Conservation (phyloP, 2,113 vertebrate genomes). For the Cynopterus brachyotis region DNA sequence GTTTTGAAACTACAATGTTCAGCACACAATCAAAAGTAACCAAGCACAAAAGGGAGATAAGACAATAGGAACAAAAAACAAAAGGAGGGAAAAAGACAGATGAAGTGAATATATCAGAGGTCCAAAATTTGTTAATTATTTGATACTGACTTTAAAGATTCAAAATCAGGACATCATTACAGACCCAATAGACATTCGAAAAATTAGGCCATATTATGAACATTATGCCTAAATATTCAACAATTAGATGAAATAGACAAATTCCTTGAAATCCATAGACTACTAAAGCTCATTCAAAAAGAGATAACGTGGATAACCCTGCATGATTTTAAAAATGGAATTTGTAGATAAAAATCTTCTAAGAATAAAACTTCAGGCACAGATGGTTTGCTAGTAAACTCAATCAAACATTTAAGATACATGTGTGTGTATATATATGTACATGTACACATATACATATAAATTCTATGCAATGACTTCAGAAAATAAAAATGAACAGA, state of each 20-base stretch:
- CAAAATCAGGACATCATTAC: neutral
- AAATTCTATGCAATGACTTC: neutral
- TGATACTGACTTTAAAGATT: conserved; percentile 20
- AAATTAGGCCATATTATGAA: neutral
- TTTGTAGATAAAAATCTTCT: neutral
- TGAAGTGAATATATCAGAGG: neutral
- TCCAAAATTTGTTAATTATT: neutral
- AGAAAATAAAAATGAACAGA: neutral
- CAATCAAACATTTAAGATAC: neutral
- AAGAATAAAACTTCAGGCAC: neutral
- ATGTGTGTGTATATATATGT: no score
- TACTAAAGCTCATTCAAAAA: neutral
- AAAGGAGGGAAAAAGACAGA: neutral
- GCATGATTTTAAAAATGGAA: neutral
- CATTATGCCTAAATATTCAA: neutral
- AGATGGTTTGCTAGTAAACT: neutral
- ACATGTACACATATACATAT: neutral
- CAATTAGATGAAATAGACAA: neutral
- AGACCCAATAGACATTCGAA: conserved; percentile 21
- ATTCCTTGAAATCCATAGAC: neutral
- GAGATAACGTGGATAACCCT: neutral
- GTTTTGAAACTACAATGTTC: neutral
- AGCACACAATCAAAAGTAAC: conserved; percentile 14
- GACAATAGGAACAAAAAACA: neutral
- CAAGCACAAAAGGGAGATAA: neutral